These are phyloP conservation scores for Brachylomia viminalis DNA, from an alignment of 2,888 invertebrate species.

Conservation along the genomic window DNA sequence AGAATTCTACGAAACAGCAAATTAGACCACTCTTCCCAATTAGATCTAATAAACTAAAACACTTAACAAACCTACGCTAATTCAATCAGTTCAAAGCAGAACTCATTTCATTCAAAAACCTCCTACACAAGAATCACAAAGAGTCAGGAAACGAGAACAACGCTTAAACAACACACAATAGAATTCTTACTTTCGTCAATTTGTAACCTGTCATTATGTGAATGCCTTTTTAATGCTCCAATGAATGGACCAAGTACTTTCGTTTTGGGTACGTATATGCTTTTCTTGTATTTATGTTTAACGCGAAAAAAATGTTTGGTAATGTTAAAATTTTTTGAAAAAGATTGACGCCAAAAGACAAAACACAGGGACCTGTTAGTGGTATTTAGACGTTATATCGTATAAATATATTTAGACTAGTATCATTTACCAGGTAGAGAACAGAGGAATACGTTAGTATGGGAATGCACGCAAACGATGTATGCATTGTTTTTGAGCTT, in stretches of 20 bases:
- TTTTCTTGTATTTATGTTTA: constrained; percentile 55
- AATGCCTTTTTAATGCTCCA: constrained; percentile 83
- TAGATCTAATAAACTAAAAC: constrained; percentile 53
- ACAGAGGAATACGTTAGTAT: neutral
- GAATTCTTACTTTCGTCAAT: constrained; percentile 81
- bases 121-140: constrained; percentile 65
- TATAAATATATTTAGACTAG: neutral
- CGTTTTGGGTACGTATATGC: constrained; percentile 69
- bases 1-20: constrained; percentile 18
- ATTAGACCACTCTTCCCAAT: constrained; percentile 40
- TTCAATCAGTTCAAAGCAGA: constrained; percentile 58
- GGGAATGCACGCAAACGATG: too few relatives aligned
- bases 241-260: constrained; percentile 79
- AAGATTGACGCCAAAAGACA: neutral
- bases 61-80: constrained; percentile 56
- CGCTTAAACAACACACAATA: constrained; percentile 74
- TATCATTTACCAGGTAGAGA: neutral
- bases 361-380: too few relatives aligned
- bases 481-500: constrained; percentile 8
- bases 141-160: constrained; percentile 58
- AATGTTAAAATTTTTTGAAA: constrained; percentile 24
- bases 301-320: constrained; percentile 14
- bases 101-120: constrained; percentile 42
- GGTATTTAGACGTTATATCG: too few relatives aligned
- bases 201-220: constrained; percentile 84